A percentile compares a stretch with the other conserved stretches of the same genome.
These are phyloP conservation scores for Agrilus cyanescens DNA, from an alignment of 2,888 invertebrate species.

Conservation along the genomic window DNA sequence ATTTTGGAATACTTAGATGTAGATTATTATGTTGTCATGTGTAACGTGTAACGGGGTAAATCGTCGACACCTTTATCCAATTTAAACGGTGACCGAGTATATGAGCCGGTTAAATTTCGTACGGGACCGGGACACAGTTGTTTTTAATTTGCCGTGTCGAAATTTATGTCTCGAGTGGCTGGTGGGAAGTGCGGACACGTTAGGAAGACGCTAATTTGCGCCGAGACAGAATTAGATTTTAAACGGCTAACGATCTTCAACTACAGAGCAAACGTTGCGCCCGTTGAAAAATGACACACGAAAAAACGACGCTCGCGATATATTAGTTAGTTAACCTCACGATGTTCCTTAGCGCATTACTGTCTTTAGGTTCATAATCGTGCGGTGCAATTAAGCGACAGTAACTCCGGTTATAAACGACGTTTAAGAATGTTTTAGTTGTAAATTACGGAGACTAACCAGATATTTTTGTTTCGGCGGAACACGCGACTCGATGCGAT, in stretches of 20 bases:
- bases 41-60: no score
- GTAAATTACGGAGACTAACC: conserved; percentile 14
- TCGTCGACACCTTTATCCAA: no score
- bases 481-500: no score
- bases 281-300: conserved; percentile 33
- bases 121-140: conserved; percentile 24
- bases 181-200: conserved; percentile 33
- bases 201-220: conserved; percentile 36
- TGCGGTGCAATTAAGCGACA: conserved; percentile 30
- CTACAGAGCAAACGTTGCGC: conserved; percentile 12
- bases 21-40: no score
- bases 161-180: conserved; percentile 31
- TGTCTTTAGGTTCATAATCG: conserved; percentile 21
- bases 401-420: conserved; percentile 33
- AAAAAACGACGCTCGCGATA: conserved; percentile 24
- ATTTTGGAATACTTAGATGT: no score
- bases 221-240: conserved; percentile 37
- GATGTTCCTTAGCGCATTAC: conserved; percentile 6
- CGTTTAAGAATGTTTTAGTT: conserved; percentile 27
- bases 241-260: conserved; percentile 34
- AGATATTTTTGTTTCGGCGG: conserved; percentile 5
- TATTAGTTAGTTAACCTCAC: conserved; percentile 21
- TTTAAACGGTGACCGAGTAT: no score
- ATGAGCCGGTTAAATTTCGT: no score
- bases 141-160: conserved; percentile 37